Conservation (phyloP, 37 sponge, comb jelly and placozoan genomes). For the Aphrocallistes beatrix region DNA sequence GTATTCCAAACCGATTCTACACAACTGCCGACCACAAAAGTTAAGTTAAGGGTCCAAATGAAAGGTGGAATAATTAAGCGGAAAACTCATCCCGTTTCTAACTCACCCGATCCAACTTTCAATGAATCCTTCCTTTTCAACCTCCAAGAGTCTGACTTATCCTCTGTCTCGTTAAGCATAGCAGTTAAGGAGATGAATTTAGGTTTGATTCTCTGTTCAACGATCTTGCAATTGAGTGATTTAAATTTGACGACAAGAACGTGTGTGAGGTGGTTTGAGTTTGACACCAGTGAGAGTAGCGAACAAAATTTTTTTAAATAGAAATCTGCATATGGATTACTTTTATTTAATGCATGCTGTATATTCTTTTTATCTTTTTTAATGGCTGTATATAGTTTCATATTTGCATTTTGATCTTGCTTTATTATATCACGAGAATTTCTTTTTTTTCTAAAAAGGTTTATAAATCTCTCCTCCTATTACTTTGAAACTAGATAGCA, state of each 20-base stretch:
- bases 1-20: not conserved
- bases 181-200: not conserved
- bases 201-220: not conserved
- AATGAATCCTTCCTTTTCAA: slow-evolving; percentile 42
- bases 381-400: not conserved
- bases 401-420: not conserved
- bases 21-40: not conserved
- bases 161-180: not conserved
- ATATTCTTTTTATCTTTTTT: not conserved
- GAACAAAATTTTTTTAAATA: not conserved
- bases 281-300: not conserved
- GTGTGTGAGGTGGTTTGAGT: slow-evolving; percentile 16
- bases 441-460: not conserved
- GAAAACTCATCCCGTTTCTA: slow-evolving; percentile 54
- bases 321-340: not conserved
- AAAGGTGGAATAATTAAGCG: slow-evolving; percentile 32
- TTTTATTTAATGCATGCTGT: too few species aligned
- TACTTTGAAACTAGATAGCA: not conserved
- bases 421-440: not conserved
- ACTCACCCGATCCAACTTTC: slow-evolving; percentile 65
- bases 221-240: not conserved
- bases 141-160: not conserved
- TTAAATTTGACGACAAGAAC: not conserved
- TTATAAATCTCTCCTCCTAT: not conserved
- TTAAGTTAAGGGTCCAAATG: not conserved